Base-by-base conservation (phyloP, 1,140 invertebrate species). In the Hesperophylax magnus region DNA sequence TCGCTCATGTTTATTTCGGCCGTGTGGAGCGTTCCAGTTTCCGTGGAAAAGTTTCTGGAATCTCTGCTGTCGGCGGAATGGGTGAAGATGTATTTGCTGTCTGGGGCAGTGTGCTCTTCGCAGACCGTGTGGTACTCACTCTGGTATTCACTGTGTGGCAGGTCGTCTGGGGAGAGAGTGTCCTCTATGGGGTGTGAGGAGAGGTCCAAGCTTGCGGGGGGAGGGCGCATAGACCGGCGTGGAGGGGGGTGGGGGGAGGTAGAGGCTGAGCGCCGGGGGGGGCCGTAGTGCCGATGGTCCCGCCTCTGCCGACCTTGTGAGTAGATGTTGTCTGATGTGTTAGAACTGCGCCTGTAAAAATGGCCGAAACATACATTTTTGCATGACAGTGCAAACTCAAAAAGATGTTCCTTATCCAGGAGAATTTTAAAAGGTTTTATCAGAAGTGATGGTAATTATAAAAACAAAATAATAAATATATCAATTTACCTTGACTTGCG, bases 291-390 rank as follows among this genome's bases (percentile, higher is more conserved):
- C 1, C 79, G 72, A 15, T 65, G 75, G n/a, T 87, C 85, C 71
- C 85, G 77, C 69, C 84, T 81, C 76, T 85, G 79, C 20, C 84
- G 74, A 24, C 87, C 85, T 6, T 85, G 81, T 31, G 86, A 78
- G 27, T 86, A 85, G 24, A 86, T 85, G 24, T 84, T 86, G 69
- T 88, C 88, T 15, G 88, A 88, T 8, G 87, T 85, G 65, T 88
- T 87, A 0, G 88, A 88, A 78, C 86, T 88, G 54, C 85, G 72
- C 81, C 31, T 84, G 18, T 71, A 81, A 79, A 7, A 4, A 39
- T 39, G 8, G 8, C 63, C 22, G 18, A 5, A 20, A 47, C 72
- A 58, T 65, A 63, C 14, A 58, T 52, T 63, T 34, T 31, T 27
- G 31, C 6, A 31, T 31, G 27, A 31, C 6, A 31, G 27, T 6